Conservation (phyloP, 2,888 invertebrate genomes). For the Mesorhabditis belari region DNA sequence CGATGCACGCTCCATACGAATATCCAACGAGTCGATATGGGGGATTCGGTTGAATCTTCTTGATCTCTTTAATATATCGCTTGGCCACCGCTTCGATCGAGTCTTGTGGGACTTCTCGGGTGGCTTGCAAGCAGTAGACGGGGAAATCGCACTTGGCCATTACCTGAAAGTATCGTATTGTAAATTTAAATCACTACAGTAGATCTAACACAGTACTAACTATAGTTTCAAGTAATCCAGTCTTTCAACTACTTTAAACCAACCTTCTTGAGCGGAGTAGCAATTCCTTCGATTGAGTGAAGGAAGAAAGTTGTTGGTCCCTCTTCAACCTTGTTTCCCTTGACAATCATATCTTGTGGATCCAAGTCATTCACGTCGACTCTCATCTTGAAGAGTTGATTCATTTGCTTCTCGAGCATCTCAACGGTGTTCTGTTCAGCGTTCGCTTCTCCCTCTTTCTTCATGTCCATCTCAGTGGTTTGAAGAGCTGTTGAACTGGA, state of each 20-base stretch:
- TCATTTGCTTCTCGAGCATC: constrained; percentile 52
- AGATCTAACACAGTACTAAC: constrained; percentile 33
- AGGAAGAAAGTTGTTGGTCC: constrained; percentile 59
- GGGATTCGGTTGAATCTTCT: constrained; percentile 69
- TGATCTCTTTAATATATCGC: constrained; percentile 63
- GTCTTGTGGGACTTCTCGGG: constrained; percentile 47
- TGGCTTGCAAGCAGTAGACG: constrained; percentile 52
- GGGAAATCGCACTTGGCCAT: constrained; percentile 64
- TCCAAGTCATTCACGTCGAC: constrained; percentile 59
- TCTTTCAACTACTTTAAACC: too few relatives aligned
- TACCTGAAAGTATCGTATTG: constrained; percentile 62
- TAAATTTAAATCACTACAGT: not conserved
- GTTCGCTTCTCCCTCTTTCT: constrained; percentile 47
- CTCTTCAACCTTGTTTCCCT: constrained; percentile 46
- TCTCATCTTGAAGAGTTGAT: constrained; percentile 52
- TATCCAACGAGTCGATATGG: constrained; percentile 87
- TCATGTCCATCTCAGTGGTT: constrained; percentile 43
- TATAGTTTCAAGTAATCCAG: not conserved
- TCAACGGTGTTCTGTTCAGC: constrained; percentile 47
- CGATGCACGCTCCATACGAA: constrained; percentile 88
- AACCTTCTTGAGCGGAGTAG: constrained; percentile 46
- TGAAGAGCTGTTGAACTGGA: constrained; percentile 34
- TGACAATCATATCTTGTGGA: constrained; percentile 51
- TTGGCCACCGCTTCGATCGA: constrained; percentile 50
- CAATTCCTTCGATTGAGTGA: constrained; percentile 79